These are phyloP conservation scores for Pelobates cultripes DNA, from an alignment of 2,797 vertebrate species.

Conservation along the genomic window DNA sequence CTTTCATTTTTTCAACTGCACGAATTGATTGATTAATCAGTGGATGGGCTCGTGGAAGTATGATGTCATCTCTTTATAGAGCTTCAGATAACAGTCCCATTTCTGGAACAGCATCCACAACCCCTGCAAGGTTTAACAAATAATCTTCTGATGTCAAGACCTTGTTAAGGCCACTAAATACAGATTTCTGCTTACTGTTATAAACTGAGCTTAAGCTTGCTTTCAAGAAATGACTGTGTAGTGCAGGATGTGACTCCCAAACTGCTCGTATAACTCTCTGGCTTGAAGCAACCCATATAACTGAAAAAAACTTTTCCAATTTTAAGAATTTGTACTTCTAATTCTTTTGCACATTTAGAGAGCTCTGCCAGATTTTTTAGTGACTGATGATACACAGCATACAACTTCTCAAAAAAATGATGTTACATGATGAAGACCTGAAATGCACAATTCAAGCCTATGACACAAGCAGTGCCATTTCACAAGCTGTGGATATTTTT, in stretches of 20 bases:
- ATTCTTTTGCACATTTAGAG: conserved; percentile 7
- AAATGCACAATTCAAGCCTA: conserved; percentile 8
- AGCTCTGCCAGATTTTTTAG: not conserved
- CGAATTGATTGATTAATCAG: too few relatives aligned
- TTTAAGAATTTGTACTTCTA: conserved; percentile 11
- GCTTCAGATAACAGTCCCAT: not conserved
- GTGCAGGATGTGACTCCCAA: not conserved
- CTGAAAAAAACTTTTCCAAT: conserved; percentile 5
- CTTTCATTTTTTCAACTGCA: not conserved
- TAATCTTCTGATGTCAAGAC: not conserved
- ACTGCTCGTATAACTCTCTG: conserved; percentile 4
- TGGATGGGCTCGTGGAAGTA: too few relatives aligned
- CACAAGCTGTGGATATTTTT: conserved; percentile 1
- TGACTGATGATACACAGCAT: conserved; percentile 14
- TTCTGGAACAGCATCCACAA: not conserved
- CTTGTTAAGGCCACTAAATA: not conserved
- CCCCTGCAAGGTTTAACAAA: not conserved
- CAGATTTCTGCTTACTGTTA: not conserved
- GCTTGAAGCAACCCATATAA: not conserved
- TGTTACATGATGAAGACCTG: conserved; percentile 14
- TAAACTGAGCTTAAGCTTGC: not conserved
- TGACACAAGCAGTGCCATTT: not conserved
- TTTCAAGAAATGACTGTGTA: not conserved
- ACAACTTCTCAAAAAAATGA: conserved; percentile 17
- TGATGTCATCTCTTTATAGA: not conserved